Evolutionary conservation across 2,888 invertebrate genomes (phyloP).

Genomic region (Himalopsyche tibetana): DNA sequence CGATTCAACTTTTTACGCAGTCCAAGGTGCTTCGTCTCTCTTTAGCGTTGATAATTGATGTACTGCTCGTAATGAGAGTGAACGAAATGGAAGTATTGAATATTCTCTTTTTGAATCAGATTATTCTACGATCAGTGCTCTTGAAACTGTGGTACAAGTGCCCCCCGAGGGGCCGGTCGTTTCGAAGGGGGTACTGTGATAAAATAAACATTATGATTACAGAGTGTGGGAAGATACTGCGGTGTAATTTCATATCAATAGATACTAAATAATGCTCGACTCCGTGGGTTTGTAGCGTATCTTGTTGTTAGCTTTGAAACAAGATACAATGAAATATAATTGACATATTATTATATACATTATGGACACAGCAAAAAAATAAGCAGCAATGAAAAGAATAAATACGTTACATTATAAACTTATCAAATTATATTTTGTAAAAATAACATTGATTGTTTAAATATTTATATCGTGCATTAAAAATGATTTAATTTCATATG

Average conservation of each 20-base stretch:
- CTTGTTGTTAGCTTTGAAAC: background rate
- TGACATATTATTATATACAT: too few species aligned
- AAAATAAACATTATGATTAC: constrained; percentile 29
- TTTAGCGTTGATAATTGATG: constrained; percentile 42
- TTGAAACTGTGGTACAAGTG: constrained; percentile 34
- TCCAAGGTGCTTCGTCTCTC: constrained; percentile 41
- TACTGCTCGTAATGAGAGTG: constrained; percentile 32
- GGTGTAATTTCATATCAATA: constrained; percentile 23
- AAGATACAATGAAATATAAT: background rate
- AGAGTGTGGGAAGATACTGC: constrained; percentile 35
- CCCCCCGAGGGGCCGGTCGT: background rate
- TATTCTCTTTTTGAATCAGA: constrained; percentile 22
- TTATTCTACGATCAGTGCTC: constrained; percentile 35
- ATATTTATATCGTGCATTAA: too few species aligned
- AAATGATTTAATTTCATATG: too few species aligned
- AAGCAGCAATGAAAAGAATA: too few species aligned
- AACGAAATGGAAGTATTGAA: constrained; percentile 25
- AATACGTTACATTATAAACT: too few species aligned
- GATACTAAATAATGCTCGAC: constrained; percentile 5
- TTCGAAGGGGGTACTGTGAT: constrained; percentile 23
- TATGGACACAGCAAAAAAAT: background rate
- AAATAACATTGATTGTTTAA: too few species aligned
- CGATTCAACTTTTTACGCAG: constrained; percentile 63
- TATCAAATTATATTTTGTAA: too few species aligned
- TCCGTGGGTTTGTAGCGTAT: constrained; percentile 1